Evolutionary conservation across 2,113 vertebrate species (phyloP), one percentile per base, ranked within the genome.

Genomic region (Stigmatopora argus): DNA sequence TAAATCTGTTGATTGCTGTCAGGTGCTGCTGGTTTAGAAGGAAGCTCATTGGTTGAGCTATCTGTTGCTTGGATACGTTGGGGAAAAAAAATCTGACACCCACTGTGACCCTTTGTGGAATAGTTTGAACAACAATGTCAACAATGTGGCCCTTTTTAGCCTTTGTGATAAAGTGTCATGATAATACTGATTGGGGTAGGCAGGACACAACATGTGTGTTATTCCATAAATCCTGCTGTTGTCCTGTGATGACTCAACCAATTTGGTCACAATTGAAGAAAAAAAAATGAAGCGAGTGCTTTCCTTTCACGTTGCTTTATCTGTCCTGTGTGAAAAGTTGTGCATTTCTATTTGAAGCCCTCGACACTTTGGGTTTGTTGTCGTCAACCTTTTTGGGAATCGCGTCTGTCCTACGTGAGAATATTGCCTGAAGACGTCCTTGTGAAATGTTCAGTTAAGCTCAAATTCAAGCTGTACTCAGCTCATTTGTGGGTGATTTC

Each of bases 161-260:
- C 76, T 77, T 77, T 23, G 66, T 66, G 51, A 68, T 71, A 69
- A 79, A 72, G 70, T 79, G 78, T 82, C 76, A 46, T 62, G 78
- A 80, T 75, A 76, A 64, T 71, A 75, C 64, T 55, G 83, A 80
- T 82, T 78, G 87, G 89, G 87, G 89, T 89, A 88, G 87, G 89
- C 88, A 88, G 86, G 87, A 86, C 84, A 74, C 77, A 69, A 86
- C 84, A 74, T 76, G 69, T 77, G 74, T 79, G 84, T 78, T 70
- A 13, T 64, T 79, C 75, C 73, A 72, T 79, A 18, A 82, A 72
- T 82, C 76, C 64, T 78, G 59, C 68, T 70, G 75, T 87, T 74
- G 81, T 89, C 75, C 78, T 64, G 67, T 77, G 80, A 85, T 83
- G 62, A 59, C 81, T 86, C 78, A 76, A 82, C 73, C 67, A 78